Conservation (phyloP, 2,113 vertebrate species). For the Trichomycterus rosablanca region DNA sequence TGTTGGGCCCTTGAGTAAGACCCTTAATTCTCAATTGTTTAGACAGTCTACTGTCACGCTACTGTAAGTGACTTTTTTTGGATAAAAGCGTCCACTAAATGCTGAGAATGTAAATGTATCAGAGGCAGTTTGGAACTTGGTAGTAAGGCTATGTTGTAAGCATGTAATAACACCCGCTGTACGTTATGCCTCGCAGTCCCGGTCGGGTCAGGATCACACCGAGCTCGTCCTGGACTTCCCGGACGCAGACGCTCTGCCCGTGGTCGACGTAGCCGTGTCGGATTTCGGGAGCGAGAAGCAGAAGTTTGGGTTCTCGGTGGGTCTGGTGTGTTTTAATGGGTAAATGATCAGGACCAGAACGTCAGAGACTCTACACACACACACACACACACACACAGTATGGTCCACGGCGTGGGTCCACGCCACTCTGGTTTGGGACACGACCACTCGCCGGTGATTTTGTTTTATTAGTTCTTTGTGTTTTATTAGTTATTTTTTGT, state of each 20-base stretch:
- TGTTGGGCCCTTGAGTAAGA: too few species aligned
- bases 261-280: slow-evolving; percentile 86
- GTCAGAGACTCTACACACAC: neutral
- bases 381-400: neutral
- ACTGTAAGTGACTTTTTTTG: too few species aligned
- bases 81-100: too few species aligned
- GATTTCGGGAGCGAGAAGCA: slow-evolving; percentile 93
- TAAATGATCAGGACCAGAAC: slow-evolving; percentile 49
- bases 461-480: neutral
- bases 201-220: slow-evolving; percentile 86
- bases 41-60: too few species aligned
- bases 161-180: neutral
- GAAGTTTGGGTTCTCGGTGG: slow-evolving; percentile 97
- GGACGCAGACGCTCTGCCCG: slow-evolving; percentile 81
- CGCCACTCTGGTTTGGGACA: neutral
- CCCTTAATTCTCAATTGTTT: too few species aligned
- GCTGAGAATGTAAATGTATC: too few species aligned
- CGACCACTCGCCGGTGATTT: neutral
- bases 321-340: slow-evolving; percentile 88
- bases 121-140: too few species aligned
- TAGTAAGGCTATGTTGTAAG: too few species aligned
- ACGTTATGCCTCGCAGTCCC: slow-evolving; percentile 66
- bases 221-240: slow-evolving; percentile 85
- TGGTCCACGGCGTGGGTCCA: too few species aligned
- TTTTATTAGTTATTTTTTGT: neutral